Evolutionary conservation across 2,888 invertebrate species (phyloP), one percentile per base, ranked within the genome.

Genomic region (Bimastos eiseni): DNA sequence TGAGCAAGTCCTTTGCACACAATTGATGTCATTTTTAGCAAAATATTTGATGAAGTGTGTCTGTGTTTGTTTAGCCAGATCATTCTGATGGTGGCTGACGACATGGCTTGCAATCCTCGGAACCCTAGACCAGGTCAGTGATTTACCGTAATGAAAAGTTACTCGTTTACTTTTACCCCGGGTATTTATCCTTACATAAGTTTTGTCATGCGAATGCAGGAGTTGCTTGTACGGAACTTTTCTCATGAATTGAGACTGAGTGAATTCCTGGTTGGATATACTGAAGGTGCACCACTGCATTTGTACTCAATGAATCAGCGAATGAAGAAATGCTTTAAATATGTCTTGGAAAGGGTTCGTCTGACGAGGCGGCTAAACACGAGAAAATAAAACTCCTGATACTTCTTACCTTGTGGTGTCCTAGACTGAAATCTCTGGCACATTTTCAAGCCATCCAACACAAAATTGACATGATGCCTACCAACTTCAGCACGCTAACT

Each of bases 11-110:
- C n/a, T n/a, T n/a, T n/a, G n/a, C n/a, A n/a, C n/a, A n/a, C n/a
- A n/a, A n/a, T n/a, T n/a, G n/a, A n/a, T n/a, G n/a, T n/a, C n/a
- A n/a, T n/a, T n/a, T n/a, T n/a, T n/a, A n/a, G n/a, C n/a, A n/a
- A 15, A 49, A 49, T 41, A 15, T 6, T 15, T 41, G 41, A 15
- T 41, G 8, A 41, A 41, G 15, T 49, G 49, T 15, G 49, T 6
- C 24, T 49, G 49, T 49, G 49, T 91, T 83, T 88, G 94, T 94
- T 90, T 93, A 96, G 96, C 93, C 99, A 99, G 95, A 99, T 99
- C 91, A 99, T 99, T 92, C 95, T 99, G 91, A 99, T 99, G 99
- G 97, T 99, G 92, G 99, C 99, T 2, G 99, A 99, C 95, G 99
- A 99, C 94, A 99, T 99, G 98, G 99, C 99, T 0, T 99, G 99